Conservation (phyloP, 1,140 invertebrate species). For the Panagrolaimus sp. region DNA sequence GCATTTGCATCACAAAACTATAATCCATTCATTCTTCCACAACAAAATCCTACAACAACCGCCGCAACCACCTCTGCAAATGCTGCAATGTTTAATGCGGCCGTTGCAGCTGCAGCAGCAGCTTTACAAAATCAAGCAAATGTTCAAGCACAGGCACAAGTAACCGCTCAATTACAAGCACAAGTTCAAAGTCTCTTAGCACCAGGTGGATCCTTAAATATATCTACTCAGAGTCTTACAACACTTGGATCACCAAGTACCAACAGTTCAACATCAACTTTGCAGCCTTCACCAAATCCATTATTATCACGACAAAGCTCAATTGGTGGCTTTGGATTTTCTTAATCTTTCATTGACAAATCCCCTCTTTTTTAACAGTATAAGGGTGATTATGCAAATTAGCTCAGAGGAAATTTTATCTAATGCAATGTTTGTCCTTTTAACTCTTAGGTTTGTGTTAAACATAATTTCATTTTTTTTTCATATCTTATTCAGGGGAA, state of each 20-base stretch:
- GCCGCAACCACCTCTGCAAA: background rate
- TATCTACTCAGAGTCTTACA: too few relatives aligned
- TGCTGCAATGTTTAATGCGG: background rate
- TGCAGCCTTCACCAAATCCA: constrained; percentile 7
- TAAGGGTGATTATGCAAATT: too few relatives aligned
- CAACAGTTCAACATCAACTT: background rate
- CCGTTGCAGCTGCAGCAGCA: constrained; percentile 2
- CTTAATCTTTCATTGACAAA: background rate
- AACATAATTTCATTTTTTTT: too few relatives aligned
- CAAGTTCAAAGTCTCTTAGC: background rate
- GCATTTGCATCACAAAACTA: background rate
- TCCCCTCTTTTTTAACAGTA: too few relatives aligned
- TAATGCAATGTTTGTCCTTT: too few relatives aligned
- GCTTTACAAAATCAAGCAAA: constrained; percentile 1
- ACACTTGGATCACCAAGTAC: too few relatives aligned
- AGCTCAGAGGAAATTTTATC: too few relatives aligned
- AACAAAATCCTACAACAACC: background rate
- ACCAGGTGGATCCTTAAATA: too few relatives aligned
- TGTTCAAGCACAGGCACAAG: background rate
- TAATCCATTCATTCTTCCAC: background rate
- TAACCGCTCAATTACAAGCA: background rate
- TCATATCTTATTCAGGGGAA: too few relatives aligned
- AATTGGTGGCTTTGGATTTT: constrained; percentile 38
- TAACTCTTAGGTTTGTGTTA: too few relatives aligned
- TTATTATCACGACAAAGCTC: constrained; percentile 32